These are phyloP conservation scores for Theropithecus gelada DNA, from an alignment of 2,113 vertebrate genomes.

Conservation along the genomic window DNA sequence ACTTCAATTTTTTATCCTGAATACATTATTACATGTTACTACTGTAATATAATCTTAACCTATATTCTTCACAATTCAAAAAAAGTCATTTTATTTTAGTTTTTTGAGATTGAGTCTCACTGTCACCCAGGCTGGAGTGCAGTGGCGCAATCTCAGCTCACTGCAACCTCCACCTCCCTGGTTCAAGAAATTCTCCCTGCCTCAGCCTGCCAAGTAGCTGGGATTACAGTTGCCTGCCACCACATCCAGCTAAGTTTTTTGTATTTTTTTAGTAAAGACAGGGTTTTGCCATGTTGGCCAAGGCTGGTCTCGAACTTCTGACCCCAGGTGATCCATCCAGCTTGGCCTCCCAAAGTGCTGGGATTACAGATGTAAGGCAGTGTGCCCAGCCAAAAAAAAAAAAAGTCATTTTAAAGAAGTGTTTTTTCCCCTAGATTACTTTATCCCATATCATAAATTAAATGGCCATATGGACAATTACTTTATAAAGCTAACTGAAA, in stretches of 20 bases:
- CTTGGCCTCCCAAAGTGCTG: background rate
- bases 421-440: background rate
- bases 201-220: background rate
- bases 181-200: background rate
- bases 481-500: background rate
- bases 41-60: background rate
- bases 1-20: background rate
- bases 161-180: background rate
- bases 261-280: background rate
- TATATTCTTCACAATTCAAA: background rate
- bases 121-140: background rate
- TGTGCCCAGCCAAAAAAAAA: background rate
- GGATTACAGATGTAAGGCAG: background rate
- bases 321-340: background rate
- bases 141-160: background rate
- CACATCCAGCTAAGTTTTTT: background rate
- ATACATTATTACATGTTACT: no score
- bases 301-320: background rate
- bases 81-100: background rate
- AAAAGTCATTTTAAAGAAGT: background rate
- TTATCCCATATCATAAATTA: background rate
- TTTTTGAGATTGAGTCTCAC: background rate
- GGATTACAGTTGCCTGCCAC: background rate
- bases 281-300: background rate
- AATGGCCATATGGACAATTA: background rate